Conservation (phyloP, 1,140 invertebrate genomes). For the Bilobella aurantiaca region DNA sequence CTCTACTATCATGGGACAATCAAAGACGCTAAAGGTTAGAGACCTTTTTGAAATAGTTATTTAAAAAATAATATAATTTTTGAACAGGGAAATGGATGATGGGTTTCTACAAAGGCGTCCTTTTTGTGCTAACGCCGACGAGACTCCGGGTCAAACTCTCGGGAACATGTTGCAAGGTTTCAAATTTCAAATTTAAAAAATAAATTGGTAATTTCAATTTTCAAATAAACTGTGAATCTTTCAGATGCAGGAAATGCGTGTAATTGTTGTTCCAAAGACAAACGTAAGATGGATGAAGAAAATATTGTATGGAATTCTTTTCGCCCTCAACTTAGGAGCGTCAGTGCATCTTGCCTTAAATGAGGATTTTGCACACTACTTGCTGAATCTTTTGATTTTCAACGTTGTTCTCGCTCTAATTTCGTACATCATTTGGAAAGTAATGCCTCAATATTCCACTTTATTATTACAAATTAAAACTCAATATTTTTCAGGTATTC, state of each 20-base stretch:
- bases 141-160: conserved; percentile 1
- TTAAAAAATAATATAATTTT: neutral
- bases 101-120: conserved; percentile 8
- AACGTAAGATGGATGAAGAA: conserved; percentile 1
- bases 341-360: neutral
- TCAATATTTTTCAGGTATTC: neutral
- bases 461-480: neutral
- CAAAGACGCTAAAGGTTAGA: neutral
- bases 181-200: neutral
- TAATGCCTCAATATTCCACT: neutral
- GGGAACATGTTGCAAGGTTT: neutral
- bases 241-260: conserved; percentile 6
- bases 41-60: neutral
- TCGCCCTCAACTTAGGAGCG: neutral
- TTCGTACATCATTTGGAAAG: conserved; percentile 7
- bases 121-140: neutral
- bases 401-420: neutral
- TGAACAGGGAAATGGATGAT: conserved; percentile 1
- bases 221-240: neutral
- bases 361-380: conserved; percentile 10
- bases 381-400: neutral
- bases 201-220: neutral
- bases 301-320: neutral
- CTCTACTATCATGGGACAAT: conserved; percentile 4
- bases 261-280: neutral